These are phyloP conservation scores for Porites evermanni DNA, from an alignment of 92 coral and sea anemone genomes.

Conservation along the genomic window DNA sequence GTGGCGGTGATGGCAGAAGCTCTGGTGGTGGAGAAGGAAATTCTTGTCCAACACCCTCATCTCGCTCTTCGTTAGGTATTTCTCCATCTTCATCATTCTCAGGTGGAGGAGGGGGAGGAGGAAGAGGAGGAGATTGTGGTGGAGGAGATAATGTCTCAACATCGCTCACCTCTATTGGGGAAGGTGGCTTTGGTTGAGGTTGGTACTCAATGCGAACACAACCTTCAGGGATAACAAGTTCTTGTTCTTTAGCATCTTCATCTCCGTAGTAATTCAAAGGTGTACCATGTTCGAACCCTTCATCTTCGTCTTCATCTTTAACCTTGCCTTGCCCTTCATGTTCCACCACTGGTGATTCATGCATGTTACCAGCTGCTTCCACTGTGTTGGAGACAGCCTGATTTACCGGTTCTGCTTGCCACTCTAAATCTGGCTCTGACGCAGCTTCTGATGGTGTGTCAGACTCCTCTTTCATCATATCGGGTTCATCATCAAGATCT, in stretches of 20 bases:
- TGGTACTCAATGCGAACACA: conserved; percentile 70
- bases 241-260: conserved; percentile 39
- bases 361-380: conserved; percentile 1
- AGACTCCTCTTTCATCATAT: conserved; percentile 90
- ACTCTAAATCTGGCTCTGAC: conserved; percentile 77
- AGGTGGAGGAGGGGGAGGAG: conserved; percentile 76
- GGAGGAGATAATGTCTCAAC: conserved; percentile 81
- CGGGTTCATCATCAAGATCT: conserved; percentile 90
- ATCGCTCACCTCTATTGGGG: conserved; percentile 88
- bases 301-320: conserved; percentile 38
- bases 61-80: conserved; percentile 52
- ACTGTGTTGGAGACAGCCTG: conserved; percentile 21
- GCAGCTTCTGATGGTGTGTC: conserved; percentile 72
- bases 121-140: conserved; percentile 91
- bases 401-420: conserved; percentile 75
- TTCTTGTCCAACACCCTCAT: conserved; percentile 67
- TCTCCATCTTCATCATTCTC: conserved; percentile 69
- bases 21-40: conserved; percentile 92
- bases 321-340: conserved; percentile 18
- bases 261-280: conserved; percentile 57
- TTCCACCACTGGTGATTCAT: conserved; percentile 28
- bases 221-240: conserved; percentile 77
- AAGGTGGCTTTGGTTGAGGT: conserved; percentile 89
- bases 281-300: conserved; percentile 57
- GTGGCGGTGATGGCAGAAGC: conserved; percentile 88